Evolutionary conservation across 2,797 vertebrate species (phyloP), one percentile per base, ranked within the genome.

Genomic region (Cynodonichthys magdalenae): DNA sequence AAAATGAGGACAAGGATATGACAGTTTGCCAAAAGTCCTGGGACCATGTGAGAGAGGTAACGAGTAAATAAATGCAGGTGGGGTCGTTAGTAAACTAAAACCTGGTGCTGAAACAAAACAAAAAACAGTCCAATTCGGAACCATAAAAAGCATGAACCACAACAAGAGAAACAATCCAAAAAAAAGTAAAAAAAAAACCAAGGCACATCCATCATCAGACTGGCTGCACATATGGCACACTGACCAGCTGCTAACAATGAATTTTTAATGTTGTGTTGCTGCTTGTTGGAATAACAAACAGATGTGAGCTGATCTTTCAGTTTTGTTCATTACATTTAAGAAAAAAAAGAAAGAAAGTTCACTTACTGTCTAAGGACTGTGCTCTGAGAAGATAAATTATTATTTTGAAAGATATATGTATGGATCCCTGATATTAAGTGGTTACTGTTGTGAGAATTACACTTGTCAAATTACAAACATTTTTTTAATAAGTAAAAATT

Each of bases 171-270:
- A 11, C 9, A 47, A 47, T 7, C 2, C 10, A 47, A 47, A 3
- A 20, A 47, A 47, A 47, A 10, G 12, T n/a, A 12, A 47, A 46
- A n/a, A 18, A 12, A 47, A 46, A n/a, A 18, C n/a, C 3, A 19
- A 19, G 34, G 34, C 18, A 47, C 4, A 47, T 47, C 18, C 53
- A 71, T 77, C 56, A 57, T 42, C 24, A n/a, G 9, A 47, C 56
- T 44, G 41, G 39, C 51, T 71, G 63, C 69, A 74, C 63, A 53
- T 49, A 31, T 49, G 44, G 42, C 39, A 73, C 63, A 66, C 27
- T 71, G 63, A 77, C 76, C 83, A 86, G 79, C 73, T 81, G 77
- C 69, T 58, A 41, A 52, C 59, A 41, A 62, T 84, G 63, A 85
- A 86, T 83, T 80, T 79, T 86, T 82, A 69, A 86, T 75, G 42